Base-by-base conservation (phyloP, 2,888 invertebrate species). In the Silvanus unidentatus region DNA sequence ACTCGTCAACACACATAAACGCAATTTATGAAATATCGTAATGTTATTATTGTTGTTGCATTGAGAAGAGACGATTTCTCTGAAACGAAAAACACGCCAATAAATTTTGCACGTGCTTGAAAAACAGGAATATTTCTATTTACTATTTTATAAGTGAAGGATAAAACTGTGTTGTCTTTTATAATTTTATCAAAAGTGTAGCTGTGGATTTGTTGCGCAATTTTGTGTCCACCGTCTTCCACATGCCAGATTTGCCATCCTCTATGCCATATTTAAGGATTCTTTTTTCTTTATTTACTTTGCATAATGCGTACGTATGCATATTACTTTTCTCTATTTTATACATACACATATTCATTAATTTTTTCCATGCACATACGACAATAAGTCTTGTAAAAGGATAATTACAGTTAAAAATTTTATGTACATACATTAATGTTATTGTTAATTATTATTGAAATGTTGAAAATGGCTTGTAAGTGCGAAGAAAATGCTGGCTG, bases 321-420 rank as follows among this genome's bases (percentile, higher is more conserved):
- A 22, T 22, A 22, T 22, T 22, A 22, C 8, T 22, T 22, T 22
- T 22, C n/a, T n/a, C n/a, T 22, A 22, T 22, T 22, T 22, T 22
- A 22, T 22, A 22, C n/a, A n/a, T 32, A 32, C 28, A 28, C 28
- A 32, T 44, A 40, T 28, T 36, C 39, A 44, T 44, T 40, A 44
- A 44, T 44, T 44, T 44, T 44, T 44, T 44, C 22, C 22, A 22
- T 22, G 4, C 3, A 5, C 4, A 22, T 5, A 22, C 4, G 22
- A 22, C 22, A 22, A 22, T 22, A 22, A 3, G 10, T 32, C 32
- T 32, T 32, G 4, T 5, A 40, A 36, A 30, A 16, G 9, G 15
- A 40, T 44, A 44, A 44, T 44, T 44, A 40, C 44, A 28, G 29
- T 44, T 40, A 44, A 44, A 44, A 11, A 11, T 32, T 32, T 32